Base-by-base conservation (phyloP, 1,140 invertebrate species). In the Tetramorium simillimum region DNA sequence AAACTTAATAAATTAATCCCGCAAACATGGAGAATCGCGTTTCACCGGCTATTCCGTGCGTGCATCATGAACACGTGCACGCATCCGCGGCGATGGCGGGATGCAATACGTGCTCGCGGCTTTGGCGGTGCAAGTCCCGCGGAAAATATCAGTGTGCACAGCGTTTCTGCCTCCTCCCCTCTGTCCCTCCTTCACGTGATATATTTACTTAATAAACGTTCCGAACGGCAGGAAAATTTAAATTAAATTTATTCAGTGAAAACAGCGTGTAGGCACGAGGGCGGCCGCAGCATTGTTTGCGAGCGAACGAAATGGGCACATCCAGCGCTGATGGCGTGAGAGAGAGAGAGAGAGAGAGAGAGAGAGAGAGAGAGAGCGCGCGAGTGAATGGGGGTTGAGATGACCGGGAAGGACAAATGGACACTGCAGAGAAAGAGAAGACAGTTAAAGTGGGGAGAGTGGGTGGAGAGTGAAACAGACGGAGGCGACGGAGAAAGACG, bases 131-230 rank as follows among this genome's bases (percentile, higher is more conserved):
- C 49, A 84, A 72, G 62, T 77, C 53, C 51, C 53, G 84, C 65
- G 87, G 89, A 90, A 90, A 90, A 90, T 86, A 86, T 91, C 78
- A 73, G 49, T 72, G 78, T 82, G 76, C 75, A 90, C 82, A 84
- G 67, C 80, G 77, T 72, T n/a, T 72, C 58, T 84, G 80, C 70
- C 56, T 14, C 56, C 24, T 53, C 58, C 28, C 46, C 43, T 18
- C n/a, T 10, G 18, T 14, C 28, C 28, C 12, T 63, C 1, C 33
- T 43, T 78, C 70, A 65, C 73, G 86, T 91, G 87, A 92, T 92
- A 91, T 91, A 91, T 92, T 92, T 91, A 91, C 90, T 92, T 91
- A 91, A 92, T 92, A 91, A 92, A 91, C 90, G 88, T 86, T 87
- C 85, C 81, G 85, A 91, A 91, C 86, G 70, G 87, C 85, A 89